Conservation (phyloP, 2,797 vertebrate genomes). For the Crocidura indochinensis region DNA sequence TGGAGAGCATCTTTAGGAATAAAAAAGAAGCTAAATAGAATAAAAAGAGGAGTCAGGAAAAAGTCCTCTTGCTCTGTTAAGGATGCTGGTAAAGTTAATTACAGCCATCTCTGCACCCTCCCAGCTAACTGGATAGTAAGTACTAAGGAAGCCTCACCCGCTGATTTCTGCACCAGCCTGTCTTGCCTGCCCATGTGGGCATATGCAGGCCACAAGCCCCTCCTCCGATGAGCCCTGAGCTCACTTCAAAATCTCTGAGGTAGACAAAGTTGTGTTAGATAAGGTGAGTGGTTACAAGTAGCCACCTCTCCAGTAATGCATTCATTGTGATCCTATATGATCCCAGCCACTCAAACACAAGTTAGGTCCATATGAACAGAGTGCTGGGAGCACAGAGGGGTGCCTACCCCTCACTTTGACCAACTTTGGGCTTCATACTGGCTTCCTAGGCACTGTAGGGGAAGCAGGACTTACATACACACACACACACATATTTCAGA, state of each 20-base stretch:
- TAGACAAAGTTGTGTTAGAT: neutral
- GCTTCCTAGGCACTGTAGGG: neutral
- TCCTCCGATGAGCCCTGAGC: slow-evolving; percentile 34
- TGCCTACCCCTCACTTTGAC: neutral
- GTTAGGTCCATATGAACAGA: neutral
- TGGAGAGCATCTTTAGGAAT: slow-evolving; percentile 50
- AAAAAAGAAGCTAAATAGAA: slow-evolving; percentile 63
- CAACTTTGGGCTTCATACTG: neutral
- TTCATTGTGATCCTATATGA: neutral
- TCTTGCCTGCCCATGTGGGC: slow-evolving; percentile 50
- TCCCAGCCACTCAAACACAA: neutral
- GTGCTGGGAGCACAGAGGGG: neutral
- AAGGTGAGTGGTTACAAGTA: neutral
- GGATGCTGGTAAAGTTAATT: slow-evolving; percentile 84
- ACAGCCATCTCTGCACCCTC: slow-evolving; percentile 69
- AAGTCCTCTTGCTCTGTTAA: slow-evolving; percentile 71
- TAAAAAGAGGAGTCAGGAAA: slow-evolving; percentile 67
- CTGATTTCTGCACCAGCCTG: slow-evolving; percentile 75
- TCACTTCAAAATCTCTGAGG: slow-evolving; percentile 19
- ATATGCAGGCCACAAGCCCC: slow-evolving; percentile 54
- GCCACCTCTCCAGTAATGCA: neutral
- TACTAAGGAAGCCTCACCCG: slow-evolving; percentile 70
- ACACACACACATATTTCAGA: neutral
- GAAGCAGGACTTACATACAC: neutral
- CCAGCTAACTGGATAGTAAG: slow-evolving; percentile 82